Evolutionary conservation across 2,797 vertebrate species (phyloP).

Genomic region (Balearica regulorum): DNA sequence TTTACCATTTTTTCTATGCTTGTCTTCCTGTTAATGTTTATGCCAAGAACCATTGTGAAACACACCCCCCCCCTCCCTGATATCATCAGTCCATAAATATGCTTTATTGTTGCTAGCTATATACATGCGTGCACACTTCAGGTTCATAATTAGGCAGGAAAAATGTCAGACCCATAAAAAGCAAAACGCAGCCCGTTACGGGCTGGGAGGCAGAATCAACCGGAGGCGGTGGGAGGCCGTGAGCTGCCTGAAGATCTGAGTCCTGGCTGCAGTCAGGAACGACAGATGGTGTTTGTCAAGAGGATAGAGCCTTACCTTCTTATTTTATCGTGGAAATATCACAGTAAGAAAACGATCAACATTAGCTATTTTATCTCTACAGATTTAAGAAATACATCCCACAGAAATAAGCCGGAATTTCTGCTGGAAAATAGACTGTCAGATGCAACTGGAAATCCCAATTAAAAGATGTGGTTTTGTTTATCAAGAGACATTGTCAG

Average conservation of each 20-base stretch:
- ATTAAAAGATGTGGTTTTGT: not conserved
- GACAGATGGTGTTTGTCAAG: constrained; percentile 51
- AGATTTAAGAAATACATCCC: not conserved
- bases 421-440: not conserved
- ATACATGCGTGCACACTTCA: not conserved
- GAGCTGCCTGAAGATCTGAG: not conserved
- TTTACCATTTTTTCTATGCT: not conserved
- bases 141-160: not conserved
- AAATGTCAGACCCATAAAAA: not conserved
- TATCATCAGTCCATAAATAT: not conserved
- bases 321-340: not conserved
- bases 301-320: constrained; percentile 9
- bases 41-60: not conserved
- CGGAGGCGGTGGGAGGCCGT: not conserved
- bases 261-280: not conserved
- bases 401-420: not conserved
- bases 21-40: not conserved
- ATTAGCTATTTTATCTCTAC: not conserved
- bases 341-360: not conserved
- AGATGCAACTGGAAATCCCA: not conserved
- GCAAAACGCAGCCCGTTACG: not conserved
- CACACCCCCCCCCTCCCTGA: not conserved
- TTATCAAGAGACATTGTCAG: not conserved
- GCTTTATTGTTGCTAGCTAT: not conserved
- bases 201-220: not conserved